phyloP scores from a whole-genome alignment of 2,888 invertebrate species.

The Pachydiplax longipennis region DNA sequence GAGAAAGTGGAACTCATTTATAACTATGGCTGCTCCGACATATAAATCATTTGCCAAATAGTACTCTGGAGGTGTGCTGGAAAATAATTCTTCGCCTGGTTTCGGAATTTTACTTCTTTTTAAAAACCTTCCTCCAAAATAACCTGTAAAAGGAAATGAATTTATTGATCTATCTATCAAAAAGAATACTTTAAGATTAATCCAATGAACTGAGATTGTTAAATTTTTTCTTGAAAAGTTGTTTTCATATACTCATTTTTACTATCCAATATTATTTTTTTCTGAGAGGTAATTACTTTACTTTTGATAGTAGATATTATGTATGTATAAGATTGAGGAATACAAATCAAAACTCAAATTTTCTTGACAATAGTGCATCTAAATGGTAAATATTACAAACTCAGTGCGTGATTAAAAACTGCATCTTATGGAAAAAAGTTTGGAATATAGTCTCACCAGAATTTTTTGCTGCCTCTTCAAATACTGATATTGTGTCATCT shows the following conservation, averaged over 20 bases:
- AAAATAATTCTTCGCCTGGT: conserved; percentile 62
- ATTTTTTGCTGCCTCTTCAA: conserved; percentile 69
- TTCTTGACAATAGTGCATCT: too few species aligned
- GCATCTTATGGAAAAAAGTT: not conserved
- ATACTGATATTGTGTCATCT: conserved; percentile 85
- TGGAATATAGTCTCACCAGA: not conserved
- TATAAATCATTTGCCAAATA: conserved; percentile 84
- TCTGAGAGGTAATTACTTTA: too few species aligned
- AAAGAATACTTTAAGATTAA: not conserved
- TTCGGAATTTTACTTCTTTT: conserved; percentile 69
- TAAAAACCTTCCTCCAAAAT: conserved; percentile 63
- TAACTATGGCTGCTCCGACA: conserved; percentile 79
- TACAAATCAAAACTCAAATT: too few species aligned
- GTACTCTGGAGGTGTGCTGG: conserved; percentile 70
- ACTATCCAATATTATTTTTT: too few species aligned
- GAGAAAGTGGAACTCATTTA: conserved; percentile 81
- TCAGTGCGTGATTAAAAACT: too few species aligned
- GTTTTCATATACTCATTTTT: too few species aligned
- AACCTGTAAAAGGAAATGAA: not conserved
- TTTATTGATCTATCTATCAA: not conserved
- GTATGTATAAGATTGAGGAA: too few species aligned
- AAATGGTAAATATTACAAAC: too few species aligned
- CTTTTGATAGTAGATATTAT: too few species aligned
- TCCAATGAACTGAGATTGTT: too few species aligned
- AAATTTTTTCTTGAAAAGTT: too few species aligned